phyloP scores from a whole-genome alignment of 2,888 invertebrate species.

The Drosophila mulleri region DNA sequence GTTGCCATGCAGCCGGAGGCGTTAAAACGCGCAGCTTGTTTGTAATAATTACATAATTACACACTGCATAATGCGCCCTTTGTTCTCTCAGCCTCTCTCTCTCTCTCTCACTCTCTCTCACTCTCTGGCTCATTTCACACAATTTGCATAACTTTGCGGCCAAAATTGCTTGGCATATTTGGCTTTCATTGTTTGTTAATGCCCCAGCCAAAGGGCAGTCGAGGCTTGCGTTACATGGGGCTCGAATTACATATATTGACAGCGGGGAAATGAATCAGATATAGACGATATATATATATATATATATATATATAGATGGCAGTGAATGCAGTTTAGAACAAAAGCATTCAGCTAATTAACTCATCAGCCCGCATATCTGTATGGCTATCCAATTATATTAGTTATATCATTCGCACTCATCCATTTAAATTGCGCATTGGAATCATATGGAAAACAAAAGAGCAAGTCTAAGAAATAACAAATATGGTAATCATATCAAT shows the following conservation, averaged over 20 bases:
- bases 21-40: constrained; percentile 1
- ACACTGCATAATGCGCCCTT: constrained; percentile 32
- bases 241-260: not conserved
- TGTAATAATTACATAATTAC: constrained; percentile 42
- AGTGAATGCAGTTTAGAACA: too few species aligned
- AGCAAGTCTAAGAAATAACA: too few species aligned
- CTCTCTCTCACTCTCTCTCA: not conserved
- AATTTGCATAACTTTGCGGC: constrained; percentile 52
- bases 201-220: not conserved
- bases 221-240: too few species aligned
- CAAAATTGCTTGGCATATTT: constrained; percentile 20
- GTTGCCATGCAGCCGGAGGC: not conserved
- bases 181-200: constrained; percentile 9
- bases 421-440: too few species aligned
- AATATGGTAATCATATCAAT: too few species aligned
- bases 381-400: too few species aligned
- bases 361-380: too few species aligned
- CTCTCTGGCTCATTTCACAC: constrained; percentile 1
- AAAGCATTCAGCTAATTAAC: not conserved
- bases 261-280: not conserved
- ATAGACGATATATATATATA: too few species aligned
- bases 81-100: not conserved
- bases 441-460: too few species aligned
- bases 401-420: too few species aligned
- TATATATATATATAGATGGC: too few species aligned